Conservation (phyloP, 1,140 invertebrate species). For the Anastatus disparis region DNA sequence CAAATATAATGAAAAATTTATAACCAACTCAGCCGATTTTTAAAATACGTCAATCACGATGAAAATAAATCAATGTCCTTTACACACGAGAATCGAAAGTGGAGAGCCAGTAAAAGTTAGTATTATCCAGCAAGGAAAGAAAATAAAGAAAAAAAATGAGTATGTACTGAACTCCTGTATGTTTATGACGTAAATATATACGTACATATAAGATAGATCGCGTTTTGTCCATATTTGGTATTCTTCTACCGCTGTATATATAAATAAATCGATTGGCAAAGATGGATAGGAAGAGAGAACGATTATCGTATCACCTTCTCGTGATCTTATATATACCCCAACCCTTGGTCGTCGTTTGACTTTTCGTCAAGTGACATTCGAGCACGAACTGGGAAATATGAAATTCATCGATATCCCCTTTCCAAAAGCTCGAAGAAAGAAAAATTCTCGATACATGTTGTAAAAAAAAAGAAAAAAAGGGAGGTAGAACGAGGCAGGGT, state of each 20-base stretch:
- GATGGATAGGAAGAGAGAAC: conserved; percentile 18
- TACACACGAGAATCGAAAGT: conserved; percentile 9
- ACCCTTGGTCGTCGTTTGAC: not conserved
- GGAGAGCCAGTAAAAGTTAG: no score
- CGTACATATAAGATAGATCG: no score
- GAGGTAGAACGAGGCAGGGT: no score
- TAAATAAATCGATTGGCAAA: not conserved
- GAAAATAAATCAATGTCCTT: conserved; percentile 42
- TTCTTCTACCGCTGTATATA: not conserved
- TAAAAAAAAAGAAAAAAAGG: no score
- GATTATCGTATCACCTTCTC: conserved; percentile 12
- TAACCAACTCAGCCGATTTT: not conserved
- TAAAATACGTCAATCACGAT: conserved; percentile 14
- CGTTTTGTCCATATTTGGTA: conserved; percentile 30
- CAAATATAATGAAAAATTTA: not conserved
- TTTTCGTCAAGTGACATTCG: not conserved
- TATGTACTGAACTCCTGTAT: no score
- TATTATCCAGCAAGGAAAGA: not conserved
- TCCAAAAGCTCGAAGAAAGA: no score
- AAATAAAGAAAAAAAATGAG: not conserved
- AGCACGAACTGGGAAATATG: not conserved
- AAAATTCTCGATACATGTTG: no score
- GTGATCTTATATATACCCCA: no score
- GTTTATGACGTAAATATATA: not conserved
- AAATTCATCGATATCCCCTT: not conserved